Percentiles rank a stretch among this genome's conserved stretches.
Evolutionary conservation across 2,113 vertebrate species (phyloP).

Genomic region (Lepidothrix coronata): DNA sequence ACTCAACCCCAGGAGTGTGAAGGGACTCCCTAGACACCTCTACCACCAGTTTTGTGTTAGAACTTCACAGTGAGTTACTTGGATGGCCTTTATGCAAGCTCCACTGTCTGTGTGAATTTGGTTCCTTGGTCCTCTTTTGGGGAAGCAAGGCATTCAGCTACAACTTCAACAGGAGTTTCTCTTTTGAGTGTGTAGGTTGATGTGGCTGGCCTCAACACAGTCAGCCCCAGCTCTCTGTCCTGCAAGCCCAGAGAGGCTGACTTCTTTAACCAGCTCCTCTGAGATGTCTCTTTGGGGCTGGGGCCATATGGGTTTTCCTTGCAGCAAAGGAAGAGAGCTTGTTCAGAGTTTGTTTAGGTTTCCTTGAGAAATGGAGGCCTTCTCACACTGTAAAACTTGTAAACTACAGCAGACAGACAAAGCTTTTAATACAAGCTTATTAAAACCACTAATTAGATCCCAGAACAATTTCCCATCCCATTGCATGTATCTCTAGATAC

Average conservation of each 20-base stretch:
- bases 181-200: not conserved
- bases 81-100: not conserved
- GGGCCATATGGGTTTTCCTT: not conserved
- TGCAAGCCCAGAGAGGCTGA: not conserved
- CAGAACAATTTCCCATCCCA: not conserved
- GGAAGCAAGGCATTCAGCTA: not conserved
- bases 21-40: not conserved
- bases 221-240: not conserved
- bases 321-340: not conserved
- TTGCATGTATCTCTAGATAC: not conserved
- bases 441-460: not conserved
- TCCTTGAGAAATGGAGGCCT: not conserved
- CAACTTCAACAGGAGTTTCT: not conserved
- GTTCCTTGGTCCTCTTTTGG: not conserved
- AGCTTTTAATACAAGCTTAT: not conserved
- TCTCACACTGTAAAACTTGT: not conserved
- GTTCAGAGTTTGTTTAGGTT: not conserved
- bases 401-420: not conserved
- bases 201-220: not conserved
- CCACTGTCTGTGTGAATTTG: not conserved
- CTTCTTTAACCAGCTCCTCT: not conserved
- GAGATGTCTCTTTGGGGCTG: not conserved
- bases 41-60: not conserved
- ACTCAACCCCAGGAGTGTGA: not conserved
- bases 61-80: not conserved